These are phyloP conservation scores for Antechinus stuartii DNA, from an alignment of 2,113 vertebrate species.

Conservation along the genomic window DNA sequence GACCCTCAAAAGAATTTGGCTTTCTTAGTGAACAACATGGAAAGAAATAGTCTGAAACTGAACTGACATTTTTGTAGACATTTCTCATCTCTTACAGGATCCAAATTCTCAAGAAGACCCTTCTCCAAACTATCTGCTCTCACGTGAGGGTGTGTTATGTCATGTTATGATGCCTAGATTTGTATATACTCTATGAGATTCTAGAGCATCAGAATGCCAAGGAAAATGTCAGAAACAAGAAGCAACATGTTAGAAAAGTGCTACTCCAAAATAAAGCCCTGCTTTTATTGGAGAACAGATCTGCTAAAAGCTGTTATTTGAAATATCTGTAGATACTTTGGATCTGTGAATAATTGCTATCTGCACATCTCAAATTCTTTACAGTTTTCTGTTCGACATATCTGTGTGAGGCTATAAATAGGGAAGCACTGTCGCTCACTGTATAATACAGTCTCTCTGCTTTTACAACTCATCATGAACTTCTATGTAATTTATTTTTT, in stretches of 20 bases:
- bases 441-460: conserved; percentile 89
- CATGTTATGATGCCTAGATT: neutral
- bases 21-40: conserved; percentile 31
- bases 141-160: accelerated
- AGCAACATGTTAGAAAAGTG: conserved; percentile 76
- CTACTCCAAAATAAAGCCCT: conserved; percentile 81
- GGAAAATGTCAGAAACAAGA: conserved; percentile 79
- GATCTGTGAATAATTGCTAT: conserved; percentile 86
- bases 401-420: conserved; percentile 86
- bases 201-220: conserved; percentile 70
- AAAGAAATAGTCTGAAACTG: neutral
- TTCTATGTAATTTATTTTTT: conserved; percentile 93
- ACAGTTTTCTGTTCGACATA: conserved; percentile 85
- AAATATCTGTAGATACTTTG: conserved; percentile 83
- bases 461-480: conserved; percentile 92
- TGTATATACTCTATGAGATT: conserved; percentile 29
- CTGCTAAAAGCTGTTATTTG: conserved; percentile 85
- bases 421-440: conserved; percentile 84
- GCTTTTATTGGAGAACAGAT: conserved; percentile 81
- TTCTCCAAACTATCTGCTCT: neutral
- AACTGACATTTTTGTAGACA: conserved; percentile 9
- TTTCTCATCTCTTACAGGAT: neutral
- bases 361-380: conserved; percentile 85
- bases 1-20: neutral
- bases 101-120: neutral